These are phyloP conservation scores for Belgica antarctica DNA, from an alignment of 2,888 invertebrate species.

Conservation along the genomic window DNA sequence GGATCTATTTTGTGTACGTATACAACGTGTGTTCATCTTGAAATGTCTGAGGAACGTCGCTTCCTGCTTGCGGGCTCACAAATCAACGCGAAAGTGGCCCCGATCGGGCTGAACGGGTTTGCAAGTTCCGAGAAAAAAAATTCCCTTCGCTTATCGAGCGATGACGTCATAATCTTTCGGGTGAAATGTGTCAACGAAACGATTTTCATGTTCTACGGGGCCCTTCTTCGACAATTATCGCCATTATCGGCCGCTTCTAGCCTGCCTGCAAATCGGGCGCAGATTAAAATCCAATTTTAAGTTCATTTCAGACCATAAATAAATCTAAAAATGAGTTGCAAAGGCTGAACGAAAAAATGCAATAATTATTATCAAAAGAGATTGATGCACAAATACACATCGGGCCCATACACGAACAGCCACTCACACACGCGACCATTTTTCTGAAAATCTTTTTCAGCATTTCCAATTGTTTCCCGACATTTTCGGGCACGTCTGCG, in stretches of 20 bases:
- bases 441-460: neutral
- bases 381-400: neutral
- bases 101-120: too few species aligned
- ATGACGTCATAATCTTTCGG: neutral
- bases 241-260: too few species aligned
- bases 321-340: neutral
- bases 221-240: too few species aligned
- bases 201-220: neutral
- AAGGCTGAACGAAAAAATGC: slow-evolving; percentile 11
- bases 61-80: neutral
- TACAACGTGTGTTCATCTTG: neutral
- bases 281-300: slow-evolving; percentile 13
- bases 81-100: neutral
- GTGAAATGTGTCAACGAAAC: slow-evolving; percentile 17
- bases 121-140: too few species aligned
- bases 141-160: neutral
- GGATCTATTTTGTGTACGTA: neutral
- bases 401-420: neutral
- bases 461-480: neutral
- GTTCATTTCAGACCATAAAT: neutral
- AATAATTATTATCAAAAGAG: slow-evolving; percentile 7
- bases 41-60: neutral
- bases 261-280: neutral
- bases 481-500: neutral
- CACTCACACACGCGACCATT: neutral